These are phyloP conservation scores for Tragulus kanchil DNA, from an alignment of 2,113 vertebrate species.

Conservation along the genomic window DNA sequence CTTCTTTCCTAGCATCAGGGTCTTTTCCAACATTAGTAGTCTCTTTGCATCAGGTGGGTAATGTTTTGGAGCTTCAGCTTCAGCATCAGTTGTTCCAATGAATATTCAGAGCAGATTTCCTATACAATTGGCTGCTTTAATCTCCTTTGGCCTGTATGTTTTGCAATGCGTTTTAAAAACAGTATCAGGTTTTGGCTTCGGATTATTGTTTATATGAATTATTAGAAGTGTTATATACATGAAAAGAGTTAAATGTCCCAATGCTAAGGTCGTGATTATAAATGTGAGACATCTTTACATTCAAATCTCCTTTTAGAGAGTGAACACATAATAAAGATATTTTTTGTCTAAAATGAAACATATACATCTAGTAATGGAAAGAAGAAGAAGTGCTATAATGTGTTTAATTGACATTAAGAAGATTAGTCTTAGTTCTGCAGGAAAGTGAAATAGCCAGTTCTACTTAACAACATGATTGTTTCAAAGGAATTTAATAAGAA, in stretches of 20 bases:
- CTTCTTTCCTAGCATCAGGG: background rate
- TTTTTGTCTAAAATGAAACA: conserved; percentile 27
- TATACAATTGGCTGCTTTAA: background rate
- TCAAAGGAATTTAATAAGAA: conserved; percentile 42
- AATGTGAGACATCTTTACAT: background rate
- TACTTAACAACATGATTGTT: background rate
- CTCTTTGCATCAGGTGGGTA: background rate
- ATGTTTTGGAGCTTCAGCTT: background rate
- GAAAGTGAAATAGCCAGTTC: background rate
- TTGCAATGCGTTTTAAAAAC: background rate
- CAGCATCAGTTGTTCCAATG: rapidly evolving
- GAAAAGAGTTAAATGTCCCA: background rate
- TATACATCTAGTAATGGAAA: background rate
- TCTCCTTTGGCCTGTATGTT: background rate
- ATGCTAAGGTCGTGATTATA: conserved; percentile 25
- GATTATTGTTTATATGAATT: background rate
- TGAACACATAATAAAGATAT: conserved; percentile 11
- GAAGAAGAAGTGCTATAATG: background rate
- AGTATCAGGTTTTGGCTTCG: background rate
- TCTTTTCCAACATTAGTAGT: background rate
- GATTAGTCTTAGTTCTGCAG: background rate
- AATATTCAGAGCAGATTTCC: background rate
- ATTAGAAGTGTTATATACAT: background rate
- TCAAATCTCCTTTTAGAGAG: conserved; percentile 1
- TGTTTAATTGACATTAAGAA: background rate